Evolutionary conservation across 2,888 invertebrate genomes (phyloP).

Genomic region (Lithodes maja): DNA sequence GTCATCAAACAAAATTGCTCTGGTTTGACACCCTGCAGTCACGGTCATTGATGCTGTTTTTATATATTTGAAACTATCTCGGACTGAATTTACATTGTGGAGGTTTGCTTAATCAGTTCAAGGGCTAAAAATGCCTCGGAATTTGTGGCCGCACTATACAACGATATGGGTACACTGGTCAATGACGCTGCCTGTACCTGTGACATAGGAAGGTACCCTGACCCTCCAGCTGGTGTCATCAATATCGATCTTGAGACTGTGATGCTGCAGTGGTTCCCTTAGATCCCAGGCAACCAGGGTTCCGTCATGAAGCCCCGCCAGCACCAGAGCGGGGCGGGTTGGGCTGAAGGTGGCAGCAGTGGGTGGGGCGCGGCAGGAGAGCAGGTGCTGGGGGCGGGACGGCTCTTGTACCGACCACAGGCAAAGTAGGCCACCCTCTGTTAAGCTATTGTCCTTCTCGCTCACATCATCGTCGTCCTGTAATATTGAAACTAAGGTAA

Average conservation of each 20-base stretch:
- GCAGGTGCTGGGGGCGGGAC: constrained; percentile 67
- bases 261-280: constrained; percentile 51
- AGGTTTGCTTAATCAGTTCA: neutral
- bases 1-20: too few relatives aligned
- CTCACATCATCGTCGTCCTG: neutral
- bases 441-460: constrained; percentile 3
- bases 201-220: constrained; percentile 67
- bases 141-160: too few relatives aligned
- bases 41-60: neutral
- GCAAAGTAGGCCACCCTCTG: constrained; percentile 60
- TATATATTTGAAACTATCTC: neutral
- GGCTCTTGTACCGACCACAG: constrained; percentile 70
- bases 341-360: constrained; percentile 65
- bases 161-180: neutral
- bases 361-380: constrained; percentile 59
- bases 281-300: constrained; percentile 70
- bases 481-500: neutral
- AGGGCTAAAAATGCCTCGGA: too few relatives aligned
- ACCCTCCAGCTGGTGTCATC: constrained; percentile 57
- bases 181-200: constrained; percentile 39
- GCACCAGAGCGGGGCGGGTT: constrained; percentile 51
- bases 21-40: too few relatives aligned
- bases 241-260: constrained; percentile 32
- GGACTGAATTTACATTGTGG: neutral
- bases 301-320: constrained; percentile 68